Base-by-base conservation (phyloP, 64 coral and sea anemone genomes). In the Actinia tenebrosa region DNA sequence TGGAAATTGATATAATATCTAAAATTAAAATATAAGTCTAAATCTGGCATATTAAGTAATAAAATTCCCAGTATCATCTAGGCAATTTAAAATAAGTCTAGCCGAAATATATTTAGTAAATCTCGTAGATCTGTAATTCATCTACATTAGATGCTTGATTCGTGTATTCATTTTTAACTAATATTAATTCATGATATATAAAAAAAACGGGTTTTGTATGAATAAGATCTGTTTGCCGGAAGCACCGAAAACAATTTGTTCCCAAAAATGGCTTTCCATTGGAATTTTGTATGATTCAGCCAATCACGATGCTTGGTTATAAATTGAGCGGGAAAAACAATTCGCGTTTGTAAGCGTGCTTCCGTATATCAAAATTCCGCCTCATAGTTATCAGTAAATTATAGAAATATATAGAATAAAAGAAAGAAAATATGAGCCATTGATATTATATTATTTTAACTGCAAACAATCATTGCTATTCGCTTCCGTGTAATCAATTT, bases 121-220 rank as follows among this genome's bases (percentile, higher is more conserved):
- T 66, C 63, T 66, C 63, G n/a, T 66, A 66, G 63, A 66, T 22
- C 63, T 20, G 63, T 66, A n/a, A 66, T 66, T 66, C 6, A 66
- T 66, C 63, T 66, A 66, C 63, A 66, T 66, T 66, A 66, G 63
- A 66, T 66, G 16, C 63, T 66, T 66, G n/a, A 66, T 66, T 23
- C 19, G 19, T 66, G 6, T 66, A 66, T 66, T 66, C 18, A 66
- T 22, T 66, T 66, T 66, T 4, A 4, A 3, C 63, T 66, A 7
- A 66, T 23, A 9, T 66, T 25, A 3, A n/a, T 66, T 66, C 10
- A 66, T n/a, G 5, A 66, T 66, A n/a, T 66, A n/a, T n/a, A n/a
- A n/a, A 66, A 66, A 66, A 14, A 66, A 22, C 22, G 22, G 56
- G 10, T 66, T 66, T 66, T 23, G 63, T 66, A 66, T 66, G 19